Conservation (phyloP, 1,140 invertebrate genomes). For the Chymomyza costata region DNA sequence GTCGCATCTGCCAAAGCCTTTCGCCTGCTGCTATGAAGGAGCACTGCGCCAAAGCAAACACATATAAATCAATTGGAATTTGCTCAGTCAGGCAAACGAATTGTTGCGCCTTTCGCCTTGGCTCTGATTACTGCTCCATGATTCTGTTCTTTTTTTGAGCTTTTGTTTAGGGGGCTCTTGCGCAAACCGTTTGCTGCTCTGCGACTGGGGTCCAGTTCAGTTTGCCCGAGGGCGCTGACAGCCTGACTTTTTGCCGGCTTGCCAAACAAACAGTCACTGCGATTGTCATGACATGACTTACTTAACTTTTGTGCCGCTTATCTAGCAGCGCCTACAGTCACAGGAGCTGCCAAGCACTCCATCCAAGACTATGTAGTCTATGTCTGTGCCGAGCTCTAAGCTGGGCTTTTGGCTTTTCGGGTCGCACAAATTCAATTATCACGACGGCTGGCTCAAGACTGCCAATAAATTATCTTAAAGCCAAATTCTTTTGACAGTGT, state of each 20-base stretch:
- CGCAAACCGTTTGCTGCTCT: too few species aligned
- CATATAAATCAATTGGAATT: slow-evolving; percentile 53
- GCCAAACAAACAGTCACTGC: slow-evolving; percentile 39
- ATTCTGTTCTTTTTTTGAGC: too few species aligned
- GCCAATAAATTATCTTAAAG: slow-evolving; percentile 71
- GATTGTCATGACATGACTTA: slow-evolving; percentile 72
- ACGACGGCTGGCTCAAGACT: slow-evolving; percentile 54
- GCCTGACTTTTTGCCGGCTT: slow-evolving; percentile 43
- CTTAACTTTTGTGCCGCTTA: slow-evolving; percentile 60
- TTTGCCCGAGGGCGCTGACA: slow-evolving; percentile 38
- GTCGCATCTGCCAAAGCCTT: slow-evolving; percentile 23
- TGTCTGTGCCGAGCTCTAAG: too few species aligned
- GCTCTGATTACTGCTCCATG: background rate
- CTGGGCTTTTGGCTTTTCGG: slow-evolving; percentile 9
- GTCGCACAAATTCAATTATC: slow-evolving; percentile 69
- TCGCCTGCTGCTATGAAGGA: slow-evolving; percentile 17
- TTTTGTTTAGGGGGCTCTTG: too few species aligned
- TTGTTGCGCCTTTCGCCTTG: slow-evolving; percentile 34
- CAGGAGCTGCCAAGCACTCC: slow-evolving; percentile 8
- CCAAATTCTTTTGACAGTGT: slow-evolving; percentile 69
- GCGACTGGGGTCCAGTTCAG: too few species aligned
- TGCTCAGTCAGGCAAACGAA: slow-evolving; percentile 20
- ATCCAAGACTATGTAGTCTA: too few species aligned
- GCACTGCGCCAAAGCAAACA: slow-evolving; percentile 45
- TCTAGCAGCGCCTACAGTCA: slow-evolving; percentile 58